A percentile compares a stretch with the other conserved stretches of the same genome.
These are phyloP conservation scores for Listrodromus nycthemerus DNA, from an alignment of 2,888 invertebrate genomes.

Conservation along the genomic window DNA sequence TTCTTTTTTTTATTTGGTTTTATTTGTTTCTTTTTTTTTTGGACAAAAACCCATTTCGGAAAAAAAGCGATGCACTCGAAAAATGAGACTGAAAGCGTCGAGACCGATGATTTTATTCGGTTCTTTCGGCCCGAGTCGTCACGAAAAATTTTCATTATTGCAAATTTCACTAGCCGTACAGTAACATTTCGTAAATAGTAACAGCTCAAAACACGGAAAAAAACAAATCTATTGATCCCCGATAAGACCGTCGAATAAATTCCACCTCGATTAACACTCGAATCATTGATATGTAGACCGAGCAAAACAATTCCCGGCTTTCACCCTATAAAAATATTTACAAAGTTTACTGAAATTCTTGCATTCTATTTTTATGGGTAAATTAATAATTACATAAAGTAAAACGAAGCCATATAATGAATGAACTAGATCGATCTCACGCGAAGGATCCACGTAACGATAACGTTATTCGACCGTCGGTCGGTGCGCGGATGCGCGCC, in stretches of 20 bases:
- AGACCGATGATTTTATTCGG: slow-evolving; percentile 30
- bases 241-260: too few species aligned
- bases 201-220: too few species aligned
- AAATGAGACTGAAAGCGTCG: neutral
- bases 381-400: slow-evolving; percentile 20
- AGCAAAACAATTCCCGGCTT: too few species aligned
- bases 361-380: neutral
- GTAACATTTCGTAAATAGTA: too few species aligned
- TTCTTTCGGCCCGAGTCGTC: neutral
- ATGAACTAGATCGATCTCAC: slow-evolving; percentile 38
- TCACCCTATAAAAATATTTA: too few species aligned
- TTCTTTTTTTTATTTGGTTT: slow-evolving; percentile 43
- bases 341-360: neutral
- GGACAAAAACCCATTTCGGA: slow-evolving; percentile 22
- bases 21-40: slow-evolving; percentile 28
- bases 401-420: slow-evolving; percentile 35
- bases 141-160: too few species aligned
- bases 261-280: too few species aligned
- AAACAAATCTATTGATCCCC: too few species aligned
- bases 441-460: neutral
- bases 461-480: slow-evolving; percentile 32
- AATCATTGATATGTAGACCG: too few species aligned
- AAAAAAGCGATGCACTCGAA: neutral
- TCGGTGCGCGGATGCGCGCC: slow-evolving; percentile 15
- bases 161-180: too few species aligned